phyloP scores from a whole-genome alignment of 2,113 vertebrate species.

The Pterocles burchelli region DNA sequence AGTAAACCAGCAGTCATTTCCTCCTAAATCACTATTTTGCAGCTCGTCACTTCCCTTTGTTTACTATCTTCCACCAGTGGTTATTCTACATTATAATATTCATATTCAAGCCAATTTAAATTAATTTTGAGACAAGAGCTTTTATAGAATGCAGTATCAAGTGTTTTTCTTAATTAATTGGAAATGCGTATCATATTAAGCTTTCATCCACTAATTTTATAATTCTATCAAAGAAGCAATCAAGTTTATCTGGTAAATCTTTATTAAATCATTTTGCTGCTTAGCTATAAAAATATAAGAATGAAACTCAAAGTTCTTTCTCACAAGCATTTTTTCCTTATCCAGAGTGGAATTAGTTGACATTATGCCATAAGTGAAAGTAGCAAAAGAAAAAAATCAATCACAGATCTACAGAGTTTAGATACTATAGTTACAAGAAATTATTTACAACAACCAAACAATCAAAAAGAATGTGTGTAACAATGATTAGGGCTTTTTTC shows the following conservation, averaged over 20 bases:
- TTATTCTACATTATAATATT: neutral
- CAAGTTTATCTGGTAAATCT: neutral
- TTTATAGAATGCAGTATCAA: constrained; percentile 1
- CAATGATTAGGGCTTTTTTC: neutral
- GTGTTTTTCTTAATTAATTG: constrained; percentile 33
- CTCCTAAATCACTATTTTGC: neutral
- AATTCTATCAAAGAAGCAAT: constrained; percentile 32
- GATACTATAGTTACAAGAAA: neutral
- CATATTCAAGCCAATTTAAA: constrained; percentile 35
- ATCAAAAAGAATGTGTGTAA: neutral
- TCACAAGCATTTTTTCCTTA: neutral
- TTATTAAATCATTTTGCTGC: neutral
- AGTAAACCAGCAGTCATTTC: neutral
- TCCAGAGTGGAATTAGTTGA: neutral
- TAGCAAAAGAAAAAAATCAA: neutral
- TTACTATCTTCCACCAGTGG: constrained; percentile 1
- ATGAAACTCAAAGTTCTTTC: neutral
- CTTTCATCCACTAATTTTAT: constrained; percentile 4
- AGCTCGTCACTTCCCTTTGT: constrained; percentile 14
- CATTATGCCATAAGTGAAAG: neutral
- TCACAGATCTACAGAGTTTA: neutral
- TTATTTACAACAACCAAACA: neutral
- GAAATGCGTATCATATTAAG: neutral
- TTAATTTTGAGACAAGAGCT: constrained; percentile 13
- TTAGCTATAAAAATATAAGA: neutral